Percentiles rank a stretch among this genome's conserved stretches.
phyloP scores from a whole-genome alignment of 2,888 invertebrate species.

The Thereva nobilitata region DNA sequence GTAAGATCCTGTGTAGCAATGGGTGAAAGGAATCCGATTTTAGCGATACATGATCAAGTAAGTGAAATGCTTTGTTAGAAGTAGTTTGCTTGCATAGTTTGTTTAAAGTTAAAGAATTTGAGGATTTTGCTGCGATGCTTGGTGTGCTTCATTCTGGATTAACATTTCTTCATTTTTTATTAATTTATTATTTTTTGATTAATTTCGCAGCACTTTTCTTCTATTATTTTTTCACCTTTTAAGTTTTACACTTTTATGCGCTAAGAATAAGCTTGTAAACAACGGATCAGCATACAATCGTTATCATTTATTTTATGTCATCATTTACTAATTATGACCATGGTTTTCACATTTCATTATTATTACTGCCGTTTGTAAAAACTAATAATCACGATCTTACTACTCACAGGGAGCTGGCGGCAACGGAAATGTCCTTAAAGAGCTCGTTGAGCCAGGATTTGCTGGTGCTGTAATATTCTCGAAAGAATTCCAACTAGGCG shows the following conservation, averaged over 20 bases:
- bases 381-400: not conserved
- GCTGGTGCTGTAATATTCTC: constrained; percentile 90
- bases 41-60: constrained; percentile 91
- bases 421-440: constrained; percentile 95
- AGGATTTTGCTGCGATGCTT: not conserved
- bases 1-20: constrained; percentile 90
- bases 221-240: not conserved
- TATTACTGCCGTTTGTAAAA: too few relatives aligned
- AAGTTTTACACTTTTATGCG: too few relatives aligned
- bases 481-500: constrained; percentile 85
- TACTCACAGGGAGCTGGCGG: constrained; percentile 86
- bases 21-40: constrained; percentile 81
- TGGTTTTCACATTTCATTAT: too few relatives aligned
- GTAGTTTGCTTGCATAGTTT: not conserved
- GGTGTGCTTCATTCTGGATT: not conserved
- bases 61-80: not conserved
- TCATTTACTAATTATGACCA: too few relatives aligned
- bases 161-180: not conserved
- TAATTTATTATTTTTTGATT: not conserved
- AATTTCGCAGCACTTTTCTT: not conserved
- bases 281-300: too few relatives aligned
- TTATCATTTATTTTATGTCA: too few relatives aligned
- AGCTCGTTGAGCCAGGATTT: constrained; percentile 83
- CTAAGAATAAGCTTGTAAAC: too few relatives aligned
- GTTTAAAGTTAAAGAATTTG: not conserved